Evolutionary conservation across 2,797 vertebrate species (phyloP), one percentile per base, ranked within the genome.

Genomic region (Chiroxiphia lanceolata): DNA sequence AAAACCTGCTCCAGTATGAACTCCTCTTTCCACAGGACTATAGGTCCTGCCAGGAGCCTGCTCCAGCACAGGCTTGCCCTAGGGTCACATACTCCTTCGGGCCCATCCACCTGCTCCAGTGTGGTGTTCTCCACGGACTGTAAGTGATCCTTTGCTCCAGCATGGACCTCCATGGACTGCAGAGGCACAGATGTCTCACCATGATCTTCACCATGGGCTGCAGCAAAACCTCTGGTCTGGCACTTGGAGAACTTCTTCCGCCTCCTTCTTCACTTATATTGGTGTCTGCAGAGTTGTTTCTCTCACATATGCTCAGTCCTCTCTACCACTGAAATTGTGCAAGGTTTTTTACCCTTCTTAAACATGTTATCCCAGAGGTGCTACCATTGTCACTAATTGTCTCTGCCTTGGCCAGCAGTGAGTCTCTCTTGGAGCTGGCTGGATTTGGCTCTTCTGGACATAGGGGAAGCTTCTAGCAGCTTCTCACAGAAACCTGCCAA

Each of bases 81-180:
- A 2, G 77, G 20, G 8, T 12, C 4, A 14, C n/a, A 60, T 20
- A 26, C 16, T 47, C 38, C 38, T 34, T 5, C 0, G 0, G 53
- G 40, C 45, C n/a, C 25, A 31, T 19, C 31, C 47, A 9, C 17
- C 8, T 45, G 22, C 42, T 65, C 14, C 47, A 13, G 20, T 1
- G 2, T 31, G 29, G 9, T 2, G 0, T 6, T 54, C 12, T 26
- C 25, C 40, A 8, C 0, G 0, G 11, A 26, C 38, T 31, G 38
- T 21, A 17, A 14, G 29, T 2, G 29, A 9, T 3, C 20, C n/a
- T 22, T n/a, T 31, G 45, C 16, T 47, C 3, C 29, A 47, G 45
- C 2, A 0, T 29, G 38, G 11, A 7, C 11, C 2, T 36, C 6
- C 11, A 0, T 1, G 25, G 42, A 26, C 2, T 31, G 20, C 29